Evolutionary conservation across 2,797 vertebrate genomes (phyloP).

Genomic region (Sphenodon punctatus): DNA sequence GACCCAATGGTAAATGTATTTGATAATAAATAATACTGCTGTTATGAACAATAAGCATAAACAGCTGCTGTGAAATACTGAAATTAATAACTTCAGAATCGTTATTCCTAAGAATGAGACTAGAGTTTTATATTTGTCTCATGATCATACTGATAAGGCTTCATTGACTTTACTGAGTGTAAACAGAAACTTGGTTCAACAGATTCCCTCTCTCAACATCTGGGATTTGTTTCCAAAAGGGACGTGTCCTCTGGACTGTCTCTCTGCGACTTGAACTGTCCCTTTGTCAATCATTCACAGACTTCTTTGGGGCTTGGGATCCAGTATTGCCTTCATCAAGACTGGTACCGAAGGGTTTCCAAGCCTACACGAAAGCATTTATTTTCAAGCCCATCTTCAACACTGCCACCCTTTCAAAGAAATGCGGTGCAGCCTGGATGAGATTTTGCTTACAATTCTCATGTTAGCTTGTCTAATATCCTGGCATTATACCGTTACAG

Average conservation of each 20-base stretch:
- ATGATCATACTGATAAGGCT: neutral
- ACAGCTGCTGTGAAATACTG: no score
- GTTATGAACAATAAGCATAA: no score
- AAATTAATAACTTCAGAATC: no score
- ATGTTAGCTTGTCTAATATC: slow-evolving; percentile 8
- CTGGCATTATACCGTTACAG: neutral
- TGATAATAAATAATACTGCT: no score
- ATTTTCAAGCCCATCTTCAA: slow-evolving; percentile 10
- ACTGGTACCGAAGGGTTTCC: neutral
- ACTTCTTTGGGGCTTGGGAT: accelerated
- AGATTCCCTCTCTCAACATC: slow-evolving; percentile 24
- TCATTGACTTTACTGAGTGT: slow-evolving; percentile 34
- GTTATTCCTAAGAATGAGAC: slow-evolving; percentile 24
- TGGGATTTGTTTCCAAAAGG: slow-evolving; percentile 46
- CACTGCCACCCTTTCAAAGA: slow-evolving; percentile 14
- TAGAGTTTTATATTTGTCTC: neutral
- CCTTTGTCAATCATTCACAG: slow-evolving; percentile 70
- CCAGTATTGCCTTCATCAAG: neutral
- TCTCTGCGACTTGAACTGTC: slow-evolving; percentile 8
- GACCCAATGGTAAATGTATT: no score
- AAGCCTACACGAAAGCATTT: slow-evolving; percentile 13
- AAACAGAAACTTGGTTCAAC: slow-evolving; percentile 34
- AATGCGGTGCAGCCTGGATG: slow-evolving; percentile 21
- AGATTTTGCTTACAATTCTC: slow-evolving; percentile 50
- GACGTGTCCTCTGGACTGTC: slow-evolving; percentile 28